phyloP scores from a whole-genome alignment of 2,113 vertebrate genomes.

The Scortum barcoo region DNA sequence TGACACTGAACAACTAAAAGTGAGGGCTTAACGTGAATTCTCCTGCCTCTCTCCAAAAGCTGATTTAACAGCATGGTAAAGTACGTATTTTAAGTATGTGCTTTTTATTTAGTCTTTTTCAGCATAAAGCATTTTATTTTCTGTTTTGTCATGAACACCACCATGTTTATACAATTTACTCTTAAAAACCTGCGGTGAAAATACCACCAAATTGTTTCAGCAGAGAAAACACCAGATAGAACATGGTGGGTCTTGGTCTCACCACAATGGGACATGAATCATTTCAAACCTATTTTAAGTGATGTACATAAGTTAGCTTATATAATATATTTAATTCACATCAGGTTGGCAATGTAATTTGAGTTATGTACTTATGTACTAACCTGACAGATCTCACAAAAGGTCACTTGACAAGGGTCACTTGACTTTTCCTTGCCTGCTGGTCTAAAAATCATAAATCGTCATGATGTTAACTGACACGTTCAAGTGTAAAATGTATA shows the following conservation, averaged over 20 bases:
- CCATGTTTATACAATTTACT: neutral
- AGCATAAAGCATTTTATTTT: neutral
- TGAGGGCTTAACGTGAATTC: slow-evolving; percentile 25
- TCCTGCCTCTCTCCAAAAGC: neutral
- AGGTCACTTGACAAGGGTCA: too few species aligned
- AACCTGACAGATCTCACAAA: too few species aligned
- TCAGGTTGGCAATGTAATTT: too few species aligned
- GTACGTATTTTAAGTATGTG: neutral
- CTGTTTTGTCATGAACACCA: neutral
- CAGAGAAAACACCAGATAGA: neutral
- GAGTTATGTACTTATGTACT: too few species aligned
- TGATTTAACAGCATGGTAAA: neutral
- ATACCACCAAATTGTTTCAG: neutral
- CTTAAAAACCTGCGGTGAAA: neutral
- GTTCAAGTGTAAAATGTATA: too few species aligned
- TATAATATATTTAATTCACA: too few species aligned
- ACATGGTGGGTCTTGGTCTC: neutral
- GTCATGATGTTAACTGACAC: too few species aligned
- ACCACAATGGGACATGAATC: too few species aligned
- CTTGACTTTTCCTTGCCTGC: too few species aligned
- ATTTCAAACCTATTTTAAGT: too few species aligned
- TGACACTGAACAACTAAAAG: slow-evolving; percentile 24
- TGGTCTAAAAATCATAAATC: too few species aligned
- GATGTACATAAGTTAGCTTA: too few species aligned
- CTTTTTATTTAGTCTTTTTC: neutral